These are phyloP conservation scores for Acrocera orbiculus DNA, from an alignment of 2,888 invertebrate species.

Conservation along the genomic window DNA sequence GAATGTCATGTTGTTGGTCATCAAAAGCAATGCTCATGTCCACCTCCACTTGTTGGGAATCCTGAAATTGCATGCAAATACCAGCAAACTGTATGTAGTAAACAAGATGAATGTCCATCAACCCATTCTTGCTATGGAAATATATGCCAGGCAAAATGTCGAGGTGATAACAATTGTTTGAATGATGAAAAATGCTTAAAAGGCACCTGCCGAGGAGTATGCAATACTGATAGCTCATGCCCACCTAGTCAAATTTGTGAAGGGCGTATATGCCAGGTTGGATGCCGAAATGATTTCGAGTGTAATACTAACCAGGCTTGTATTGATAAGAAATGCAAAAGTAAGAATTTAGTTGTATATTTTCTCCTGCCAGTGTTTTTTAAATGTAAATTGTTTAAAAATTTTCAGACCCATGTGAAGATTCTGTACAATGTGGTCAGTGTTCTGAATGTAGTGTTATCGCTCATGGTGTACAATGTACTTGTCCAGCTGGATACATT, in stretches of 20 bases:
- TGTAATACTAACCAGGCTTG: conserved; percentile 64
- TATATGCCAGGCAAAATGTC: conserved; percentile 59
- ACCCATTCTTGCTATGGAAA: conserved; percentile 62
- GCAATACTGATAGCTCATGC: conserved; percentile 72
- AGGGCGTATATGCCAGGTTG: conserved; percentile 67
- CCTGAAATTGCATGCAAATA: conserved; percentile 55
- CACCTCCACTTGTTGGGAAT: conserved; percentile 53
- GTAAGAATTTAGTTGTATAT: conserved; percentile 27
- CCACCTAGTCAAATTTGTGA: conserved; percentile 69
- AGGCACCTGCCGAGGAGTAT: conserved; percentile 66
- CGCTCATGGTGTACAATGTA: conserved; percentile 73
- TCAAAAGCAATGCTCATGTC: conserved; percentile 56
- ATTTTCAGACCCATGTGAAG: conserved; percentile 60
- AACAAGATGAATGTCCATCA: conserved; percentile 47
- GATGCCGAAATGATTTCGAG: conserved; percentile 68
- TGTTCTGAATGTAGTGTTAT: conserved; percentile 69
- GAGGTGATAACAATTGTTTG: conserved; percentile 64
- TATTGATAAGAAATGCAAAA: conserved; percentile 62
- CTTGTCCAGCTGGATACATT: conserved; percentile 60
- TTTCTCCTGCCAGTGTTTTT: not conserved
- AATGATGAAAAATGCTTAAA: conserved; percentile 72
- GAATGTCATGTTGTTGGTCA: conserved; percentile 53
- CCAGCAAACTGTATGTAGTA: conserved; percentile 43
- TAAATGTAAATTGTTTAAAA: conserved; percentile 9
- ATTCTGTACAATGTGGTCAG: conserved; percentile 55